These are phyloP conservation scores for Protonemura montana DNA, from an alignment of 2,888 invertebrate species.

Conservation along the genomic window DNA sequence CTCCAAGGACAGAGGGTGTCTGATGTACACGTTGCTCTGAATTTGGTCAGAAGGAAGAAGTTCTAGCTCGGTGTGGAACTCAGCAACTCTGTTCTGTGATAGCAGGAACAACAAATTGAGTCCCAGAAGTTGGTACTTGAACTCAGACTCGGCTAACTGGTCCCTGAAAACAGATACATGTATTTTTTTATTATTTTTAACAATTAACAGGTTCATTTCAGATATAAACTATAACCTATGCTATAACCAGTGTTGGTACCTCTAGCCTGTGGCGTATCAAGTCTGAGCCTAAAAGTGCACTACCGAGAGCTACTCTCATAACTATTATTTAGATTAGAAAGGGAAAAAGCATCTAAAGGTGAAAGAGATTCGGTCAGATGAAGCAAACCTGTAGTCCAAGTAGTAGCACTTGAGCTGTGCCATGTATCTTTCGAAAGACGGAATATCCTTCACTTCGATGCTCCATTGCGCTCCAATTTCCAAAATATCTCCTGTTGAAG, in stretches of 20 bases:
- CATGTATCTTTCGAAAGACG: constrained; percentile 96
- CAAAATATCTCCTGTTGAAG: constrained; percentile 74
- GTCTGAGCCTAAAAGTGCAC: no score
- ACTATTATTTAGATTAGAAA: no score
- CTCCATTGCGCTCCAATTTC: constrained; percentile 98
- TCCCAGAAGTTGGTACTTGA: constrained; percentile 93
- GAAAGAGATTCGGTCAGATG: background rate
- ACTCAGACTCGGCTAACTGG: constrained; percentile 88
- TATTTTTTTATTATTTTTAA: no score
- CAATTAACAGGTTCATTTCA: no score
- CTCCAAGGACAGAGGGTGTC: constrained; percentile 93
- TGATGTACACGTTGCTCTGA: constrained; percentile 91
- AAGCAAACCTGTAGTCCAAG: constrained; percentile 81
- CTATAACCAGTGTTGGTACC: no score
- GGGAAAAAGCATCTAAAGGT: no score
- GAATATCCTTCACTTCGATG: constrained; percentile 90
- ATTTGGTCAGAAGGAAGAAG: constrained; percentile 90
- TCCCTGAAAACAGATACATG: constrained; percentile 73
- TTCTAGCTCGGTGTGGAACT: constrained; percentile 98
- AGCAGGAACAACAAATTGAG: constrained; percentile 91
- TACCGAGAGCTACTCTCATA: no score
- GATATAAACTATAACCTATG: no score
- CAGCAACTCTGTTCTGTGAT: constrained; percentile 95
- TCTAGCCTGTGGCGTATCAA: no score
- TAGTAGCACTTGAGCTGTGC: constrained; percentile 98